These are phyloP conservation scores for Heliconius erato DNA, from an alignment of 2,888 invertebrate species.

Conservation along the genomic window DNA sequence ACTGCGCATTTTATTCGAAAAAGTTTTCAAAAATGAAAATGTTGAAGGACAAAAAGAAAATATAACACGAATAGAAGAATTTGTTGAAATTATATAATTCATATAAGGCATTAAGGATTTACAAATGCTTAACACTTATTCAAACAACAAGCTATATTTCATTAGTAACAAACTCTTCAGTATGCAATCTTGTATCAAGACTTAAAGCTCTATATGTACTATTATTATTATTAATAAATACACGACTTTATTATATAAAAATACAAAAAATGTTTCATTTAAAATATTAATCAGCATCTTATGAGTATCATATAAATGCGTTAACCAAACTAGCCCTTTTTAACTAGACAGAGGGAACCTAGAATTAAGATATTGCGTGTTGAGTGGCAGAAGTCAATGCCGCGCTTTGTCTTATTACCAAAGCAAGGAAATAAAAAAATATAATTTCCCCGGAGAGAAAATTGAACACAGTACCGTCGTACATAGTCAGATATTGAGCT, in stretches of 20 bases:
- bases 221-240: conserved; percentile 30
- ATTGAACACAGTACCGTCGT: no score
- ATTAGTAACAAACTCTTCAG: conserved; percentile 28
- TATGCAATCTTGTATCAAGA: conserved; percentile 17
- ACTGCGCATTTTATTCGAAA: conserved; percentile 72
- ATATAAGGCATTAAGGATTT: conserved; percentile 47
- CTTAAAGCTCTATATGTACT: conserved; percentile 18
- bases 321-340: background rate
- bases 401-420: background rate
- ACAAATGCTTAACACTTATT: conserved; percentile 49
- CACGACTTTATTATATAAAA: conserved; percentile 29
- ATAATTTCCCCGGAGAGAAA: background rate
- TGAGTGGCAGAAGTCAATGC: background rate
- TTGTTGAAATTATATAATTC: conserved; percentile 75
- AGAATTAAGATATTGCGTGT: background rate
- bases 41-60: conserved; percentile 52
- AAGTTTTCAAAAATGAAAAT: conserved; percentile 65
- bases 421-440: background rate
- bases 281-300: background rate
- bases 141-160: conserved; percentile 47
- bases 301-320: background rate
- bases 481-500: no score
- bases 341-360: background rate
- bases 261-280: conserved; percentile 17
- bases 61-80: conserved; percentile 74